A percentile compares a stretch with the other conserved stretches of the same genome.
Conservation (phyloP, 2,797 vertebrate species). For the Xiphorhynchus erythropygius region DNA sequence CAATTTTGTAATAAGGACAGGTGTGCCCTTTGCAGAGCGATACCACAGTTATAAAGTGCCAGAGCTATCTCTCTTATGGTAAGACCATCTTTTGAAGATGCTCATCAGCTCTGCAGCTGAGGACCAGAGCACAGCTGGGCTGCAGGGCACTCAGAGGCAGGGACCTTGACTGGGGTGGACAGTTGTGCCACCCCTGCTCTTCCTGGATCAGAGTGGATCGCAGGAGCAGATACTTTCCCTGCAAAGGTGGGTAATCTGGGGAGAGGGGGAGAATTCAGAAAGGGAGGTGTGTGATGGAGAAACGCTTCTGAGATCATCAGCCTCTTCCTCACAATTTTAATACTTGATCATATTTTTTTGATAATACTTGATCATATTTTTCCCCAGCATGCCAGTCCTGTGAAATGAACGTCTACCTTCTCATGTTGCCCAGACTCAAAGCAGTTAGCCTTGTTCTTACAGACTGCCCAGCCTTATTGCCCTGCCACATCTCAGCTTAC, state of each 20-base stretch:
- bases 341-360: no score
- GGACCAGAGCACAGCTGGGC: not conserved
- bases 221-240: not conserved
- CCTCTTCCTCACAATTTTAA: not conserved
- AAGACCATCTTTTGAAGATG: not conserved
- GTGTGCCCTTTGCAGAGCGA: rapidly evolving
- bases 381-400: not conserved
- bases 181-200: not conserved
- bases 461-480: not conserved
- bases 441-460: not conserved
- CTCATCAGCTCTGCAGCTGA: not conserved
- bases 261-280: not conserved
- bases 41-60: not conserved
- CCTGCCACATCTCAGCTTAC: rapidly evolving
- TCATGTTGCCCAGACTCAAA: not conserved
- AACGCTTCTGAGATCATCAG: not conserved
- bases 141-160: not conserved
- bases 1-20: not conserved
- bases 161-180: not conserved
- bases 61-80: not conserved
- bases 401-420: not conserved
- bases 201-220: not conserved
- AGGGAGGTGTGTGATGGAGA: not conserved
- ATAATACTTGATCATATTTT: not conserved
- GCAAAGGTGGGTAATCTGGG: not conserved